Conservation (phyloP, 2,113 vertebrate species). For the Calypte anna region DNA sequence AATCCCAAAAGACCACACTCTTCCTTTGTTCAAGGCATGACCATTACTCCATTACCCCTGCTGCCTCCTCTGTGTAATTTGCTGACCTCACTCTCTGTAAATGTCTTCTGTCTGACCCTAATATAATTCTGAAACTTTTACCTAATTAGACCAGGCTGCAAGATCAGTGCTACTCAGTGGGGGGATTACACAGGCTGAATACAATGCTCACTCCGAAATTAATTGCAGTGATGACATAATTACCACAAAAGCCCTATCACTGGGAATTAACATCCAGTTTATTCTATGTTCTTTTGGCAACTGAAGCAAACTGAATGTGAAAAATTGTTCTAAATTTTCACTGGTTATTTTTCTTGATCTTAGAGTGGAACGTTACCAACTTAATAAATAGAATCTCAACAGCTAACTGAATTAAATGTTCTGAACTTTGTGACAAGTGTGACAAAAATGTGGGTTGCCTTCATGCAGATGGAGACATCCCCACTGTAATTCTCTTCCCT, state of each 20-base stretch:
- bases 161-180: not conserved
- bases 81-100: not conserved
- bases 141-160: not conserved
- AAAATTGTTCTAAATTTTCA: not conserved
- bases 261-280: not conserved
- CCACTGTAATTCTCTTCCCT: not conserved
- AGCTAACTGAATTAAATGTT: not conserved
- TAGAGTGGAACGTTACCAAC: not conserved
- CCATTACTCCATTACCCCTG: not conserved
- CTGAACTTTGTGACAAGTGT: not conserved
- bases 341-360: not conserved
- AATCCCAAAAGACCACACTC: not conserved
- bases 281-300: not conserved
- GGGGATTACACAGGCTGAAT: not conserved
- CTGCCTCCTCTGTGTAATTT: not conserved
- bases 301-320: not conserved
- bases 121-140: not conserved
- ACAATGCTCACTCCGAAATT: not conserved
- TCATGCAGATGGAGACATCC: not conserved
- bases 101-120: not conserved
- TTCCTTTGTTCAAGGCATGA: not conserved
- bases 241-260: not conserved
- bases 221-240: not conserved
- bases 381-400: not conserved
- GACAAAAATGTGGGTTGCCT: not conserved